phyloP scores from a whole-genome alignment of 1,140 invertebrate species.

The Argopecten irradians region DNA sequence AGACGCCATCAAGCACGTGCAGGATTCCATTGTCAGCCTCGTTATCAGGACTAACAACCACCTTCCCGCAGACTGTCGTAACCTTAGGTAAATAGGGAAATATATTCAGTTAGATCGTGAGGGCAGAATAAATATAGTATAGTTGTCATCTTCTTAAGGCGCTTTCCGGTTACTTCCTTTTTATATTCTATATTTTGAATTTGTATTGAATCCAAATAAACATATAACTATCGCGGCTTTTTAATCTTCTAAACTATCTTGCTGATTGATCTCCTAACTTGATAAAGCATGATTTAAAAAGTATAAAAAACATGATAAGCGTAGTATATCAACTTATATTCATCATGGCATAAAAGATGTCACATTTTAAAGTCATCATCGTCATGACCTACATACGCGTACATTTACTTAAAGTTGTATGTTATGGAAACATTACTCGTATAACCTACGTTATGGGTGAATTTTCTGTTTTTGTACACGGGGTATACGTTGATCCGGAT shows the following conservation, averaged over 20 bases:
- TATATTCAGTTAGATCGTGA: neutral
- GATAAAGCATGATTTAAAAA: no score
- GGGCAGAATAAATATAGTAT: neutral
- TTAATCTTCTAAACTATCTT: no score
- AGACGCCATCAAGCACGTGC: conserved; percentile 68
- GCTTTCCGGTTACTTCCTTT: neutral
- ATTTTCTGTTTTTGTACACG: neutral
- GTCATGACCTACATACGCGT: no score
- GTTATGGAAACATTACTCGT: no score
- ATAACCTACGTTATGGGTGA: neutral
- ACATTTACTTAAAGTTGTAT: no score
- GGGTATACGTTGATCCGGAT: neutral
- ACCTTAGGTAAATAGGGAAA: neutral
- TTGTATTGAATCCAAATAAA: no score
- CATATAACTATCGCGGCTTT: no score
- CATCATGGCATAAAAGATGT: no score
- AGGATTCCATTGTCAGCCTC: conserved; percentile 72
- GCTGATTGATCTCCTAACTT: no score
- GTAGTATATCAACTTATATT: no score
- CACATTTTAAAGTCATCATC: no score
- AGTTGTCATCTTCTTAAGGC: neutral
- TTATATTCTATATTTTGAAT: neutral
- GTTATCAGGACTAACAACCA: conserved; percentile 57
- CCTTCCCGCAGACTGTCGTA: neutral
- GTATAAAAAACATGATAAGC: no score